Base-by-base conservation (phyloP, 2,797 vertebrate genomes). In the Rhincodon typus region DNA sequence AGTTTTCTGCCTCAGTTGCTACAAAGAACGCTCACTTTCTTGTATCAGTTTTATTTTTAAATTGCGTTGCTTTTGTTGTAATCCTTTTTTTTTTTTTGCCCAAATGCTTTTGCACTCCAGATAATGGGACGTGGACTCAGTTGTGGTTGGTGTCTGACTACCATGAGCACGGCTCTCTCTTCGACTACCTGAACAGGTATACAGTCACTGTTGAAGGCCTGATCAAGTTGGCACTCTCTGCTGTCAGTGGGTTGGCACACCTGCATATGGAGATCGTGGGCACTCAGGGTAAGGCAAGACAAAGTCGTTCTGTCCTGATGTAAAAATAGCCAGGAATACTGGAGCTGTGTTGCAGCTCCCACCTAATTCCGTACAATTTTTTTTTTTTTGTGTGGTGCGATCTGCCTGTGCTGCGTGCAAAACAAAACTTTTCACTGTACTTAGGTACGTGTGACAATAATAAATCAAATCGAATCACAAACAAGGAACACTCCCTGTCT, bases 181-280 rank as follows among this genome's bases (percentile, higher is more conserved):
- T 99, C 19, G 99, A 99, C 97, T 99, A 99, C 97, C 98, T 99
- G 94, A 99, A 99, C 96, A 98, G 98, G 21, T 99, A 99, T 97
- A 99, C 99, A 0, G 99, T 99, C 97, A 99, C 98, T 1, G 99
- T 99, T 0, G 99, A 99, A 97, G 99, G 98, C n/a, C 99, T 99
- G 99, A 99, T 99, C 96, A 99, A 99, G 96, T 98, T 99, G 0
- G 98, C 99, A 0, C 98, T 99, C 96, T 99, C 99, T 0, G 98
- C 99, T 0, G 99, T 99, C 96, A 99, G 99, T 0, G 99, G 99
- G 17, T 97, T 99, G 97, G 99, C 99, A 3, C 99, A 99, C 95
- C 98, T 99, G 46, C 99, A 99, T 96, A 99, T 99, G 99, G 99
- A 99, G 97, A 99, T 99, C 57, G 98, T 99, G 96, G 99, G 99